Evolutionary conservation across 1,140 invertebrate species (phyloP), one percentile per base, ranked within the genome.

Genomic region (Drosophila ambigua): DNA sequence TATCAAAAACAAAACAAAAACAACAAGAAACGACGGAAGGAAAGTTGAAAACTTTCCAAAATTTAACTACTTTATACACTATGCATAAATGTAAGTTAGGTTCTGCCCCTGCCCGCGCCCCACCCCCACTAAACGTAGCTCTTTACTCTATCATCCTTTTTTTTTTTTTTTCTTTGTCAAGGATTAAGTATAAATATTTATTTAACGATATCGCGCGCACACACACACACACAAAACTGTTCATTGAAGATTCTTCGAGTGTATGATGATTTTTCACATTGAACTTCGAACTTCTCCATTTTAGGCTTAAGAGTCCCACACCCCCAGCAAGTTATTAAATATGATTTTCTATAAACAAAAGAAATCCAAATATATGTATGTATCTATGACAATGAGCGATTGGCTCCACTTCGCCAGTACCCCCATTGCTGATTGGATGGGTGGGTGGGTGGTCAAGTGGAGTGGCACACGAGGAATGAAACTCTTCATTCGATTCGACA

Each of bases 241-340:
- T 82, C 74, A 78, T 82, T 82, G 74, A 74, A 82, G 82, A 82
- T 82, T 82, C 79, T 82, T 59, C 63, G 61, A 78, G 49, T 69
- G 73, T 69, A 20, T 20, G 20, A 77, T 46, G 82, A 82, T 72
- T 79, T 83, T 73, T 72, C 51, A 83, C 66, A 79, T 60, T 74
- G 69, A 69, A 74, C 79, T 39, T 39, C 11, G 35, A 39, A 39
- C 35, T 39, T 13, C 35, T 78, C 60, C 52, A 55, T 65, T 41
- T 15, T 62, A 49, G 13, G 24, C 23, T 39, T 65, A 65, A 65
- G 62, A n/a, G 15, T 39, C 35, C 31, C 41, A 28, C 54, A 54
- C 43, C 41, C 51, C 44, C 44, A 31, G 31, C 11, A 39, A 39
- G 35, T 39, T 4, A 39, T 61, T 72, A 43, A 54, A 45, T 67